These are phyloP conservation scores for Borostomias antarcticus DNA, from an alignment of 2,797 vertebrate genomes.

Conservation along the genomic window DNA sequence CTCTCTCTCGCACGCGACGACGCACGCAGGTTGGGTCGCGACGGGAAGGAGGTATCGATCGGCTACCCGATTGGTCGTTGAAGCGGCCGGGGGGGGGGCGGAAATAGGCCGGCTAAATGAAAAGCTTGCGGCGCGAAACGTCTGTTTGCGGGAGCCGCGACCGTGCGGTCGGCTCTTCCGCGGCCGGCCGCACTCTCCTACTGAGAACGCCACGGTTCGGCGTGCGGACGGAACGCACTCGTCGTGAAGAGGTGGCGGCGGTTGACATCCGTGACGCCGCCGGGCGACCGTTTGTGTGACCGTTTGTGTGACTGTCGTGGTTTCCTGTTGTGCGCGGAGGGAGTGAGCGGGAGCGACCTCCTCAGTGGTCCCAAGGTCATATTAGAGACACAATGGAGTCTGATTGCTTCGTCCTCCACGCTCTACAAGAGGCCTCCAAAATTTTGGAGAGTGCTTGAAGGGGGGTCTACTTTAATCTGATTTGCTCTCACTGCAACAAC, in stretches of 20 bases:
- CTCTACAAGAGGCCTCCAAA: constrained; percentile 13
- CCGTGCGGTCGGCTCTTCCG: no score
- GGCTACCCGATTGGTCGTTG: constrained; percentile 48
- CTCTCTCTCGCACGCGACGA: neutral
- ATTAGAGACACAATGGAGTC: constrained; percentile 10
- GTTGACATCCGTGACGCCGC: no score
- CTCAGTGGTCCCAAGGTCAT: constrained; percentile 10
- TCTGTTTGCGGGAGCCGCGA: constrained; percentile 65
- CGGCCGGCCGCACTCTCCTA: no score
- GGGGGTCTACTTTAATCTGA: neutral
- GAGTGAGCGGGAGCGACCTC: neutral
- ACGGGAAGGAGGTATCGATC: constrained; percentile 58
- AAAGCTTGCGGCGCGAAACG: constrained; percentile 37
- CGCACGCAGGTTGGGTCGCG: constrained; percentile 59
- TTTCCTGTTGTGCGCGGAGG: neutral
- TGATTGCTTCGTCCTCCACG: constrained; percentile 14
- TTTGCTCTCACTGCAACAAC: neutral
- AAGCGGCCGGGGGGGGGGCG: no score
- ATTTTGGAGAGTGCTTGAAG: neutral
- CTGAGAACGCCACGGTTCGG: no score
- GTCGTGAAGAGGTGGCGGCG: no score
- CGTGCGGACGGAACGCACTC: no score
- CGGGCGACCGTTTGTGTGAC: no score
- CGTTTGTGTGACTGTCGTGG: no score
- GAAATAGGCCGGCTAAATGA: constrained; percentile 67